phyloP scores from a whole-genome alignment of 2,797 vertebrate genomes.

The Peromyscus nudipes region DNA sequence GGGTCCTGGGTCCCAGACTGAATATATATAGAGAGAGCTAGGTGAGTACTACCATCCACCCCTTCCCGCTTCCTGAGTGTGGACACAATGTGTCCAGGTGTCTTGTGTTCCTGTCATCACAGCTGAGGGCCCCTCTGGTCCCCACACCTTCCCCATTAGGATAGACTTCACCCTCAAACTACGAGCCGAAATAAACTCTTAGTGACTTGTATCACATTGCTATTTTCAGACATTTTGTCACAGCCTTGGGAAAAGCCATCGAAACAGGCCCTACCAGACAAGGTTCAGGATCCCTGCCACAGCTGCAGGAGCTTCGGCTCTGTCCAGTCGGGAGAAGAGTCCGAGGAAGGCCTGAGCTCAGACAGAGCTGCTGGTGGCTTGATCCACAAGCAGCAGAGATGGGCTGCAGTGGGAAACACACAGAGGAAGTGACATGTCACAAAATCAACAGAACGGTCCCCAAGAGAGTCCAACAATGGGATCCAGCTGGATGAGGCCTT shows the following conservation, averaged over 20 bases:
- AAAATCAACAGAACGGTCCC: neutral
- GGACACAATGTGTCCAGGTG: neutral
- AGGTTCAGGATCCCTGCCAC: neutral
- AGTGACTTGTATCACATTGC: neutral
- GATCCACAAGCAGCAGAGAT: neutral
- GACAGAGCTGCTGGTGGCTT: neutral
- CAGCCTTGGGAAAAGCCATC: neutral
- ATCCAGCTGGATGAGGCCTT: neutral
- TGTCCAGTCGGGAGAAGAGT: neutral
- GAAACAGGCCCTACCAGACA: rapidly evolving
- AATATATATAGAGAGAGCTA: neutral
- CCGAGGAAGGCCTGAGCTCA: neutral
- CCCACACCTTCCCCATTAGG: neutral
- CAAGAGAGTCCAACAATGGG: neutral
- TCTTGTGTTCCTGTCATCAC: neutral
- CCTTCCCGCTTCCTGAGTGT: neutral
- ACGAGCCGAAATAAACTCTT: neutral
- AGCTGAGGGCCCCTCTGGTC: neutral
- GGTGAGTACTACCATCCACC: neutral
- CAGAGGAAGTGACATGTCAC: neutral
- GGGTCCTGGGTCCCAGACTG: neutral
- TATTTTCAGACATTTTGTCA: neutral
- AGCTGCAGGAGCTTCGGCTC: neutral
- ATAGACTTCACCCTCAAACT: neutral
- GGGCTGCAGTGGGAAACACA: neutral